These are phyloP conservation scores for Plestiodon gilberti DNA, from an alignment of 2,113 vertebrate species.

Conservation along the genomic window DNA sequence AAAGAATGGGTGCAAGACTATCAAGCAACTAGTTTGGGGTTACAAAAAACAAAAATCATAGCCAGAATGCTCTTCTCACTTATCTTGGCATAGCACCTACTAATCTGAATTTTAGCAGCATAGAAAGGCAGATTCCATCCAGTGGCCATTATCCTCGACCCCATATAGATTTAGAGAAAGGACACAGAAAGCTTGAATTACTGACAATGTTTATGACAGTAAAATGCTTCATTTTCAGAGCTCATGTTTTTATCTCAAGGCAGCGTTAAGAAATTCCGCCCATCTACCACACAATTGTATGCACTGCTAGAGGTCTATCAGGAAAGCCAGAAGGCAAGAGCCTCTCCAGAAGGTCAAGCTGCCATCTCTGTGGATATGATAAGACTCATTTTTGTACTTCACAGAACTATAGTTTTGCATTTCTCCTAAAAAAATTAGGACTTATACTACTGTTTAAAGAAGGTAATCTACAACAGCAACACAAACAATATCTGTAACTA, in stretches of 20 bases:
- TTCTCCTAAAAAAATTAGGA: neutral
- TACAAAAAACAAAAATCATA: neutral
- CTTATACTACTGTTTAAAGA: neutral
- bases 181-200: neutral
- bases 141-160: neutral
- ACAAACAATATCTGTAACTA: neutral
- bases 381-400: neutral
- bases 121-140: neutral
- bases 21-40: neutral
- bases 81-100: neutral
- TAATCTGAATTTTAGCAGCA: neutral
- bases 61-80: too few relatives aligned
- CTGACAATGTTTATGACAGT: neutral
- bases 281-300: neutral
- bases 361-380: neutral
- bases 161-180: neutral
- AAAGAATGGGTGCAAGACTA: neutral
- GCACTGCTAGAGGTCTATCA: neutral
- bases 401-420: too few relatives aligned
- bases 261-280: conserved; percentile 21
- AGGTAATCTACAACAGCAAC: neutral
- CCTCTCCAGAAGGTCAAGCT: neutral
- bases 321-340: neutral
- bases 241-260: neutral
- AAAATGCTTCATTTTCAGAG: neutral